Evolutionary conservation across 2,888 invertebrate species (phyloP), one percentile per base, ranked within the genome.

Genomic region (Drosophila macrospina): DNA sequence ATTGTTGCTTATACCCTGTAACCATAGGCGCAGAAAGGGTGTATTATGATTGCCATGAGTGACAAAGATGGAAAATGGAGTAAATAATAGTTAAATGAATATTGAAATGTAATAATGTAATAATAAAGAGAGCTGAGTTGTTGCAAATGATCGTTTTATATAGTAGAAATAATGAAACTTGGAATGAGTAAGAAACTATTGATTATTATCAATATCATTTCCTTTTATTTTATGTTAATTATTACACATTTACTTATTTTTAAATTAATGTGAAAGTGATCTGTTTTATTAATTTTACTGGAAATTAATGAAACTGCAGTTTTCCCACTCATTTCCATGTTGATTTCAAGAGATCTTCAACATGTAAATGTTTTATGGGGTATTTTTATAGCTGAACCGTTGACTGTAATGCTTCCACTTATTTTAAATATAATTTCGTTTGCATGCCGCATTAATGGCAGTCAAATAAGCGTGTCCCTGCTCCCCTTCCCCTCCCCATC

Each of bases 351-450:
- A 11, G 20, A 34, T 34, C 44, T 34, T 34, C 11, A n/a, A 34
- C 20, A 44, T 57, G 28, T 47, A 5, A 54, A 41, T 42, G 30
- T 16, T 39, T 15, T 60, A 42, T 30, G 28, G 30, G 39, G 61
- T 69, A 65, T 68, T 26, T 26, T 55, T 10, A 13, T 30, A 28
- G 55, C 30, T 37, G 36, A 30, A 24, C 24, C 16, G n/a, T 28
- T 10, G 37, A 15, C 10, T n/a, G 5, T 28, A 26, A 20, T 42
- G 50, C 20, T 37, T 47, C 34, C 32, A 57, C 50, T 68, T 71
- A 61, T 68, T 78, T 80, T 62, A 72, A 84, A 82, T 82, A 78
- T 71, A 69, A 76, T 82, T 83, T 65, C 67, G 67, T 77, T 85
- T 68, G 67, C 48, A 60, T 80, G 72, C 57, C 76, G 63, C 80